A percentile compares a stretch with the other conserved stretches of the same genome.
These are phyloP conservation scores for Hestina assimilis DNA, from an alignment of 1,140 invertebrate genomes.

Conservation along the genomic window DNA sequence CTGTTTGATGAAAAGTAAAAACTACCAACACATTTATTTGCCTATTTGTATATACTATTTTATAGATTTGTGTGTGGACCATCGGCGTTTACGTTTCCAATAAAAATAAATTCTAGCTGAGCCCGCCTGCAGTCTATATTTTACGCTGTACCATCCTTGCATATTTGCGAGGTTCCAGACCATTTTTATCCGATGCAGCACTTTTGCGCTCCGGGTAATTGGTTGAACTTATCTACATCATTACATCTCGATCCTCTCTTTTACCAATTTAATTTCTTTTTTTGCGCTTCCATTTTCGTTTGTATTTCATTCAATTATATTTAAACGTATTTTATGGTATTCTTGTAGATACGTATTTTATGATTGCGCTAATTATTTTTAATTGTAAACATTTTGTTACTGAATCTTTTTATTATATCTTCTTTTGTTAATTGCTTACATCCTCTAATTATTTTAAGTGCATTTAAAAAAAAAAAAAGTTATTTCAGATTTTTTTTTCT, in stretches of 20 bases:
- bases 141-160: conserved; percentile 54
- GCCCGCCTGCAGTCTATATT: conserved; percentile 38
- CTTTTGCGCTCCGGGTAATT: conserved; percentile 68
- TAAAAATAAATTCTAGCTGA: conserved; percentile 42
- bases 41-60: not conserved
- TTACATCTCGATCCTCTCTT: conserved; percentile 74
- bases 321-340: conserved; percentile 43
- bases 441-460: no score
- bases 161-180: conserved; percentile 64
- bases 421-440: no score
- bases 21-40: no score
- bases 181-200: conserved; percentile 71
- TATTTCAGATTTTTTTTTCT: no score
- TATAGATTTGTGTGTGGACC: not conserved
- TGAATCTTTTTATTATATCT: no score
- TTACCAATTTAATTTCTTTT: conserved; percentile 65
- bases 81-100: conserved; percentile 25
- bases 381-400: not conserved
- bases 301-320: conserved; percentile 74
- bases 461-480: no score
- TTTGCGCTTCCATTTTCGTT: conserved; percentile 54
- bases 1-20: no score
- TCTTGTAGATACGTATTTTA: no score
- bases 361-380: not conserved
- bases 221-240: conserved; percentile 74